Percentiles rank a stretch among this genome's conserved stretches.
phyloP scores from a whole-genome alignment of 1,140 invertebrate species.

The Adelges cooleyi region DNA sequence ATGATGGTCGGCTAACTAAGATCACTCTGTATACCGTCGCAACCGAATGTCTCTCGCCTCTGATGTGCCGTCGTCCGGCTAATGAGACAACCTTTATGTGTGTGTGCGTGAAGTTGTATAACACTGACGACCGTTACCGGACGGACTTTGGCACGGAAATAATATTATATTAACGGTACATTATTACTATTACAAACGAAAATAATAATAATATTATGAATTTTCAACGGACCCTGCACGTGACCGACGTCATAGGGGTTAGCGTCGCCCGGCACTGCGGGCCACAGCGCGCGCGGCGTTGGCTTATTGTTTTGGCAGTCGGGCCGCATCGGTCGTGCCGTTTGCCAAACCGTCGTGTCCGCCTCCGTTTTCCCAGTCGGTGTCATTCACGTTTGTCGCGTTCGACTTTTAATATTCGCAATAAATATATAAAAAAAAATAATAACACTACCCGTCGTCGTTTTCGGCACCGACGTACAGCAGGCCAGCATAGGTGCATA shows the following conservation, averaged over 20 bases:
- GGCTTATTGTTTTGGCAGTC: slow-evolving; percentile 15
- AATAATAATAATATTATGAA: no score
- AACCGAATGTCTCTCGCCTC: no score
- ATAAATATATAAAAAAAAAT: no score
- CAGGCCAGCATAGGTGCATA: no score
- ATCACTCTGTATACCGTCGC: no score
- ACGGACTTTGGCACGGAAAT: background rate
- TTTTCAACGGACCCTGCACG: background rate
- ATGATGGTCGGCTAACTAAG: no score
- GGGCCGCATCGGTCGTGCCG: slow-evolving; percentile 13
- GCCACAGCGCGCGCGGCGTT: background rate
- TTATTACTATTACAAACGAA: background rate
- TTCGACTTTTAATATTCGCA: no score
- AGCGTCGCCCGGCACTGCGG: no score
- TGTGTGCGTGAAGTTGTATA: background rate
- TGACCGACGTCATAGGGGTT: background rate
- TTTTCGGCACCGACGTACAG: no score
- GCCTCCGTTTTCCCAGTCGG: background rate
- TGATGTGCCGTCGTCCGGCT: no score
- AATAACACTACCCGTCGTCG: no score
- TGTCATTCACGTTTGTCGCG: slow-evolving; percentile 16
- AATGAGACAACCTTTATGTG: no score
- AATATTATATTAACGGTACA: background rate
- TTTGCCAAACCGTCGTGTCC: slow-evolving; percentile 15
- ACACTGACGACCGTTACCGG: background rate